Percentiles rank a stretch among this genome's conserved stretches.
Evolutionary conservation across 2,113 vertebrate genomes (phyloP).

Genomic region (Panthera uncia): DNA sequence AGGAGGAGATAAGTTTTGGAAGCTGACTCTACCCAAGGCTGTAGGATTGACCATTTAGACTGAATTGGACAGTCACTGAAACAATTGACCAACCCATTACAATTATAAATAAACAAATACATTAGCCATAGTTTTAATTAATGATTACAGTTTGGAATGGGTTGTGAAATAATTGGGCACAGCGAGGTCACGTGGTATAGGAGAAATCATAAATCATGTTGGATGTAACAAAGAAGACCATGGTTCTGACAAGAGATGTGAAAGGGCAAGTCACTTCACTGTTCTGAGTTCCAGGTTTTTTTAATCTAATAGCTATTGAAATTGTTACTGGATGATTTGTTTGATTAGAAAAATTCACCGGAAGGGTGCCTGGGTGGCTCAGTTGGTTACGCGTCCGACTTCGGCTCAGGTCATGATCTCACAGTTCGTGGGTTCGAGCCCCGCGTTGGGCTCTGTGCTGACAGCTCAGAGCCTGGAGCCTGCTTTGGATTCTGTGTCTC

Average conservation of each 20-base stretch:
- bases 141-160: background rate
- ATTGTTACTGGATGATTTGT: background rate
- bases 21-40: background rate
- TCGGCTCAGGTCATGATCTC: too few species aligned
- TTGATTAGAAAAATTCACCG: background rate
- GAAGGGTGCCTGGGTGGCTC: background rate
- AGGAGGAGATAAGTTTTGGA: background rate
- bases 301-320: slow-evolving; percentile 16
- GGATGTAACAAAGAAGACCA: background rate
- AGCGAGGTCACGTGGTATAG: background rate
- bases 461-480: too few species aligned
- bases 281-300: background rate
- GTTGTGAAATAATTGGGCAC: background rate
- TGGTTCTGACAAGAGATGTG: background rate
- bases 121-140: background rate
- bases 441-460: too few species aligned
- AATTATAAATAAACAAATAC: background rate
- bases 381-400: too few species aligned
- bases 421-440: too few species aligned
- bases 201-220: background rate
- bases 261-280: background rate
- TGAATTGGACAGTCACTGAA: background rate
- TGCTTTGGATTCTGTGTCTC: too few species aligned
- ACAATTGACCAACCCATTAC: background rate
- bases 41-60: background rate